phyloP scores from a whole-genome alignment of 2,113 vertebrate species.

The Tachysurus fulvidraco region DNA sequence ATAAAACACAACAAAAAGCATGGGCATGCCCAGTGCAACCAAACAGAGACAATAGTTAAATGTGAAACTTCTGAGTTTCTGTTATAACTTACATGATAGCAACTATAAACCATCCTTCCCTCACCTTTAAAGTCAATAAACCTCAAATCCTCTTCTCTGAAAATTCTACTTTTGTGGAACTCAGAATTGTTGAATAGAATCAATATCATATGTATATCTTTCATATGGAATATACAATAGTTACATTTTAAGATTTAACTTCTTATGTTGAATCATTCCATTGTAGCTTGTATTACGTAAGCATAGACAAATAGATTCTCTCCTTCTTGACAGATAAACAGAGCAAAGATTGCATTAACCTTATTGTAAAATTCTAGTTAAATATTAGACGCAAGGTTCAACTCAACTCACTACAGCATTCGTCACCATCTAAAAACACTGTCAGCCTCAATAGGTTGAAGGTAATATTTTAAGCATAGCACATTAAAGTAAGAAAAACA shows the following conservation, averaged over 20 bases:
- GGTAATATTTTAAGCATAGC: not conserved
- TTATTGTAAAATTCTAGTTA: constrained; percentile 19
- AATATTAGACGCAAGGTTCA: constrained; percentile 29
- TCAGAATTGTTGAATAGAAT: not conserved
- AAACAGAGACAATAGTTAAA: no score
- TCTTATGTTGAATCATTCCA: not conserved
- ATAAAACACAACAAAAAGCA: not conserved
- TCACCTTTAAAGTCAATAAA: not conserved
- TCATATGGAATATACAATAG: not conserved
- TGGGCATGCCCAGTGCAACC: not conserved
- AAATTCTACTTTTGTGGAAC: not conserved
- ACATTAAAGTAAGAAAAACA: not conserved
- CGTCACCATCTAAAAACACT: not conserved
- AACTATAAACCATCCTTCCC: not conserved
- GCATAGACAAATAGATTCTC: not conserved
- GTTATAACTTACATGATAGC: not conserved
- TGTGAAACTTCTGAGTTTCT: not conserved
- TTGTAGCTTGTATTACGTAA: not conserved
- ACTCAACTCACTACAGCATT: not conserved
- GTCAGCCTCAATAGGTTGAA: not conserved
- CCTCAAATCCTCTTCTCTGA: not conserved
- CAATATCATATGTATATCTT: not conserved
- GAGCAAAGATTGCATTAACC: not conserved
- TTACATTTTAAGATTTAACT: no score
- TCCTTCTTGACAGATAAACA: constrained; percentile 25